These are phyloP conservation scores for Potamilus streckersoni DNA, from an alignment of 1,140 invertebrate genomes.

Conservation along the genomic window DNA sequence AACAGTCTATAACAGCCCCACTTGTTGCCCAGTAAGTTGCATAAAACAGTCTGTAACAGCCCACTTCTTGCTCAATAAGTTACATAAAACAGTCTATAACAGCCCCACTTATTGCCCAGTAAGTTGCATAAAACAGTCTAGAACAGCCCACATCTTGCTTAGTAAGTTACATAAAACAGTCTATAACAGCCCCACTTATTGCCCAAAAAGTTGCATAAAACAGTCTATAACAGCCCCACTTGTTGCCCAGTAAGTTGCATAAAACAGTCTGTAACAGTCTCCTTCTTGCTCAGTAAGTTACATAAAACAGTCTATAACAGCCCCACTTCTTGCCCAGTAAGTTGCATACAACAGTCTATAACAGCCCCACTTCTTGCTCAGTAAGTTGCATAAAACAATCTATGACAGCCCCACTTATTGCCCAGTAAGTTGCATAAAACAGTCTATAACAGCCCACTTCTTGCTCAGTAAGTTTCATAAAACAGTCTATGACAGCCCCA, in stretches of 20 bases:
- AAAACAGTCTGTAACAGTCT: conserved; percentile 49
- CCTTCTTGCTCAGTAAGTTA: conserved; percentile 58
- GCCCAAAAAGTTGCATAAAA: conserved; percentile 25
- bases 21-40: too few species aligned
- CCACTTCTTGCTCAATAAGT: conserved; percentile 60
- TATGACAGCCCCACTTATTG: too few species aligned
- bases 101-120: too few species aligned
- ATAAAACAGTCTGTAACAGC: too few species aligned
- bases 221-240: neutral
- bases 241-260: too few species aligned
- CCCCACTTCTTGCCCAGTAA: too few species aligned
- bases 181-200: too few species aligned
- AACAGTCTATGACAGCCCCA: conserved; percentile 9
- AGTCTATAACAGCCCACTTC: conserved; percentile 49
- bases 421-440: too few species aligned
- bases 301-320: conserved; percentile 28
- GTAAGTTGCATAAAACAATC: conserved; percentile 52
- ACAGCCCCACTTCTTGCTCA: conserved; percentile 53
- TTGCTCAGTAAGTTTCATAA: conserved; percentile 58
- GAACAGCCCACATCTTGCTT: conserved; percentile 51
- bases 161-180: conserved; percentile 55
- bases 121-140: too few species aligned
- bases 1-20: conserved; percentile 8
- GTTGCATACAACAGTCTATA: too few species aligned
- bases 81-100: conserved; percentile 26